Conservation (phyloP, 2,888 invertebrate species). For the Siphlonurus alternatus region DNA sequence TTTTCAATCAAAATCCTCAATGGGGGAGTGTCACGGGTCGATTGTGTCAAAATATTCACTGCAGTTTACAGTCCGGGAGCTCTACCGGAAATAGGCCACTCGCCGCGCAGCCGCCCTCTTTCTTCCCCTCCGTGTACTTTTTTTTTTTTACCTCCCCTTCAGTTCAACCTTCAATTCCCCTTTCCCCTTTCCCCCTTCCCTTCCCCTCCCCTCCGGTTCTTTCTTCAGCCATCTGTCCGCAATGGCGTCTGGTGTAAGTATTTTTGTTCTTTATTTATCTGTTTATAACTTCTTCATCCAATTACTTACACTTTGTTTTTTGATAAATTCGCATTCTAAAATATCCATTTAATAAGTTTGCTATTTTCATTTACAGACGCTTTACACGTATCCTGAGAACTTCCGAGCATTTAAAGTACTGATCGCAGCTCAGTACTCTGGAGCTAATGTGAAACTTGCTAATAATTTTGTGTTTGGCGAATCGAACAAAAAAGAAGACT, state of each 20-base stretch:
- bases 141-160: not conserved
- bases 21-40: not conserved
- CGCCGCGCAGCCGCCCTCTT: not conserved
- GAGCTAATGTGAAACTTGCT: constrained; percentile 66
- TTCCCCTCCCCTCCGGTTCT: not conserved
- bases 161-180: not conserved
- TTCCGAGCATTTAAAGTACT: constrained; percentile 96
- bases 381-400: constrained; percentile 96
- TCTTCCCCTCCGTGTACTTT: not conserved
- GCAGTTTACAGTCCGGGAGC: not conserved
- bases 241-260: constrained; percentile 38
- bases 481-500: constrained; percentile 73
- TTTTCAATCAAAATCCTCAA: not conserved
- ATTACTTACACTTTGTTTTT: not conserved
- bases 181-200: not conserved
- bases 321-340: constrained; percentile 5
- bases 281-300: constrained; percentile 8
- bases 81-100: not conserved
- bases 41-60: not conserved
- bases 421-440: constrained; percentile 94
- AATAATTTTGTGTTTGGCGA: constrained; percentile 83
- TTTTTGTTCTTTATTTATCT: constrained; percentile 15
- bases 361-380: constrained; percentile 49
- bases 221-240: constrained; percentile 7
- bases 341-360: constrained; percentile 9